These are phyloP conservation scores for Amazona guildingii DNA, from an alignment of 2,113 vertebrate genomes.

Conservation along the genomic window DNA sequence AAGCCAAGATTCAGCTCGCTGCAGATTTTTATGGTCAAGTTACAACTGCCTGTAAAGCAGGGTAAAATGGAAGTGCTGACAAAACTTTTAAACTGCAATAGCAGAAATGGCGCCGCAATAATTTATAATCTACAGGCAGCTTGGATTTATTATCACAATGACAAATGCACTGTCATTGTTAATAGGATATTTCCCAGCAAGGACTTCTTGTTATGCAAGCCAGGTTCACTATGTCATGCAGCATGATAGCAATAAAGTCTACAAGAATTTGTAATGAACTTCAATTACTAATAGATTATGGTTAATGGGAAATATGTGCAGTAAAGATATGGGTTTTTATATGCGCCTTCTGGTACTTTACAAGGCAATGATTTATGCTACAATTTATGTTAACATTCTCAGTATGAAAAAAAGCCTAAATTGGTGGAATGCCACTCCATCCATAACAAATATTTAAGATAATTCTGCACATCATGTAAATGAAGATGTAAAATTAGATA, in stretches of 20 bases:
- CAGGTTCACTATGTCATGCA: slow-evolving; percentile 87
- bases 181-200: slow-evolving; percentile 87
- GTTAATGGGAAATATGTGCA: slow-evolving; percentile 94
- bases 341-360: slow-evolving; percentile 80
- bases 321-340: slow-evolving; percentile 86
- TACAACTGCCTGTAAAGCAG: slow-evolving; percentile 70
- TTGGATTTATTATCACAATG: slow-evolving; percentile 92
- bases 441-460: slow-evolving; percentile 78
- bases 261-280: slow-evolving; percentile 95
- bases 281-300: slow-evolving; percentile 96
- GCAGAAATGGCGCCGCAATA: slow-evolving; percentile 75
- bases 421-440: slow-evolving; percentile 73
- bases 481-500: slow-evolving; percentile 77
- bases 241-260: slow-evolving; percentile 87
- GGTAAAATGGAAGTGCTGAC: slow-evolving; percentile 73
- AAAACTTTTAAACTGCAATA: slow-evolving; percentile 75
- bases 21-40: slow-evolving; percentile 70
- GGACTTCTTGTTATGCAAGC: slow-evolving; percentile 90
- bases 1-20: slow-evolving; percentile 42
- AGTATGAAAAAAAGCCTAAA: slow-evolving; percentile 53
- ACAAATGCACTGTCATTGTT: slow-evolving; percentile 94
- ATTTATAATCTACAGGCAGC: slow-evolving; percentile 82
- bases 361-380: slow-evolving; percentile 82
- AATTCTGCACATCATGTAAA: slow-evolving; percentile 74
- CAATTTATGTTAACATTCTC: slow-evolving; percentile 81